phyloP scores from a whole-genome alignment of 2,797 vertebrate genomes.

The Aulostomus chinensis region DNA sequence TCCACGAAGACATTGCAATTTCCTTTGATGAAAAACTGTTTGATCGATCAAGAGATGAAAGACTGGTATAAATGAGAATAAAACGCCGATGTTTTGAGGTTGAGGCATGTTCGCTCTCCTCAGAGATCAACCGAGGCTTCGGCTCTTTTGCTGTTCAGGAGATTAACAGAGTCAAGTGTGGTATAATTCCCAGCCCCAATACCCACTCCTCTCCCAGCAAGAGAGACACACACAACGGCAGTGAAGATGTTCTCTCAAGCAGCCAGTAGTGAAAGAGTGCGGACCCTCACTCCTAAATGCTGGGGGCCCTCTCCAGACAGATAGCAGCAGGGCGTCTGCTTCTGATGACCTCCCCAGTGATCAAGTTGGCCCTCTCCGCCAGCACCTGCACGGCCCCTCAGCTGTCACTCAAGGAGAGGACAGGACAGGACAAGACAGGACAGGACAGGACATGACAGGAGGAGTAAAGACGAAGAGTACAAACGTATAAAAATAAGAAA shows the following conservation, averaged over 20 bases:
- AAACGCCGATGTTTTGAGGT: too few species aligned
- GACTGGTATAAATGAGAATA: too few species aligned
- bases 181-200: slow-evolving; percentile 39
- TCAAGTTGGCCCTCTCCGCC: slow-evolving; percentile 56
- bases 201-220: slow-evolving; percentile 53
- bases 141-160: slow-evolving; percentile 45
- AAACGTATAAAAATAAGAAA: too few species aligned
- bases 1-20: too few species aligned
- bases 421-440: neutral
- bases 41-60: neutral
- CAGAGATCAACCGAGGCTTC: slow-evolving; percentile 15
- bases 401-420: slow-evolving; percentile 36
- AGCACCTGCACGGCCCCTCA: slow-evolving; percentile 64
- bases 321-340: slow-evolving; percentile 51
- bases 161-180: slow-evolving; percentile 77
- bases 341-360: slow-evolving; percentile 25
- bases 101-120: too few species aligned
- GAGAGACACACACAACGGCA: slow-evolving; percentile 55
- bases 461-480: too few species aligned
- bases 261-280: slow-evolving; percentile 46
- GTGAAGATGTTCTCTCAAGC: slow-evolving; percentile 70
- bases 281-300: slow-evolving; percentile 53
- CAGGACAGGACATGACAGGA: too few species aligned
- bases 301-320: slow-evolving; percentile 52
- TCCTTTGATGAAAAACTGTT: neutral